Evolutionary conservation across 2,797 vertebrate genomes (phyloP).

Genomic region (Percopsis omiscomaycus): DNA sequence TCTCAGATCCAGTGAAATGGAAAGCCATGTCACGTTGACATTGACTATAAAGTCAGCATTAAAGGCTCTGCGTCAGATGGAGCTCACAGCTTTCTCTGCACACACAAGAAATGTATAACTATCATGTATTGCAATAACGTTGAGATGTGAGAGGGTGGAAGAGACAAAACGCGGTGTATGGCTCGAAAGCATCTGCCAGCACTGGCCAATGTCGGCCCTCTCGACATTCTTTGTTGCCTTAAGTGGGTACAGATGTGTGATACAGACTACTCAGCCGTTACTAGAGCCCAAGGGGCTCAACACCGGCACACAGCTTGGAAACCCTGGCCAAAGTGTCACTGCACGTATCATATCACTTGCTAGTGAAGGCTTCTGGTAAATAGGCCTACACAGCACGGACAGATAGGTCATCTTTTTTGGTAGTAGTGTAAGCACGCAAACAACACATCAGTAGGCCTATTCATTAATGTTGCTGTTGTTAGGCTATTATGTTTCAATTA

Average conservation of each 20-base stretch:
- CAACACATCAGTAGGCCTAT: too few species aligned
- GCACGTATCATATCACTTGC: slow-evolving; percentile 30
- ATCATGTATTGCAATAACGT: slow-evolving; percentile 52
- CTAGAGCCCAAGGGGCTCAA: slow-evolving; percentile 62
- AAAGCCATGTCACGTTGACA: slow-evolving; percentile 54
- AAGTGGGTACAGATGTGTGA: slow-evolving; percentile 71
- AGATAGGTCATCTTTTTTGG: too few species aligned
- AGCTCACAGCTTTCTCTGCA: slow-evolving; percentile 11
- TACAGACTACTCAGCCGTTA: slow-evolving; percentile 45
- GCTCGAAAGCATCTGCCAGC: slow-evolving; percentile 52
- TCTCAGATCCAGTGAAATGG: slow-evolving; percentile 45
- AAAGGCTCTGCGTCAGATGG: slow-evolving; percentile 48
- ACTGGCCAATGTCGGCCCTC: slow-evolving; percentile 31
- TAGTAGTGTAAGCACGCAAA: too few species aligned
- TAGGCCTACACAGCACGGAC: not conserved
- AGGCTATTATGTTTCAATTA: too few species aligned
- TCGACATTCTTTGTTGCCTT: slow-evolving; percentile 46
- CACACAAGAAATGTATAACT: slow-evolving; percentile 28
- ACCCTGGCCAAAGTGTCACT: slow-evolving; percentile 48
- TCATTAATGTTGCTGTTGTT: too few species aligned
- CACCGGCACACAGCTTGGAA: slow-evolving; percentile 54
- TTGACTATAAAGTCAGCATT: slow-evolving; percentile 49
- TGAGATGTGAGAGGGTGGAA: slow-evolving; percentile 46
- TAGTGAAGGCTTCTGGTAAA: slow-evolving; percentile 18
- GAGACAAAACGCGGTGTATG: slow-evolving; percentile 48